Base-by-base conservation (phyloP, 1,140 invertebrate species). In the Drosophila mojavensis region DNA sequence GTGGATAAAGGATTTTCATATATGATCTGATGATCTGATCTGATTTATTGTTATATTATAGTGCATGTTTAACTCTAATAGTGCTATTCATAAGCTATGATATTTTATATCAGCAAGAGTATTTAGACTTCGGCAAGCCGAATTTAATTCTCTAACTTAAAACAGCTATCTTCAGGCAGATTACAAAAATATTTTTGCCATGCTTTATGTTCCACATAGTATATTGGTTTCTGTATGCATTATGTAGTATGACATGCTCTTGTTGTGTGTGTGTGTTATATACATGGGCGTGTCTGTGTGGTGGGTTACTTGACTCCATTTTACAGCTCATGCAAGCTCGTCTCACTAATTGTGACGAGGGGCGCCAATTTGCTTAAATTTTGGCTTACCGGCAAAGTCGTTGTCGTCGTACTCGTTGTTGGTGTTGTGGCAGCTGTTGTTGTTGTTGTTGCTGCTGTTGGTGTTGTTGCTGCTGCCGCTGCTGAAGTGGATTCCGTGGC, bases 301-400 rank as follows among this genome's bases (percentile, higher is more conserved):
- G 48, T n/a, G 54, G 56, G 41, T 48, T 61, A 50, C 53, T 71
- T 50, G 63, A 60, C 48, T 47, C 55, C 59, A 43, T 28, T 28
- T 76, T 66, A 84, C 73, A 88, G 68, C 59, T 81, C 85, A 81
- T 79, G 85, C 81, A 91, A 78, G 67, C 73, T 80, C 62, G 77
- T 77, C 62, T 89, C 89, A 59, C 90, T 91, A 71, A 91, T 89
- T 74, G 89, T 85, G 77, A 79, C 79, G 51, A 91, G 76, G 67
- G 90, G 90, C 75, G 90, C 90, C 84, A 86, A 72, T 83, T 74
- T 77, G 59, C 69, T 65, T 75, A 68, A 75, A 69, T 78, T 78
- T 71, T 64, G 79, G 84, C 89, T 91, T 91, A 91, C 89, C 89
- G 89, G 82, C 82, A 82, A 65, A 68, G 67, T 56, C 11, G 58